These are phyloP conservation scores for Euborellia annulipes DNA, from an alignment of 1,140 invertebrate genomes.

Conservation along the genomic window DNA sequence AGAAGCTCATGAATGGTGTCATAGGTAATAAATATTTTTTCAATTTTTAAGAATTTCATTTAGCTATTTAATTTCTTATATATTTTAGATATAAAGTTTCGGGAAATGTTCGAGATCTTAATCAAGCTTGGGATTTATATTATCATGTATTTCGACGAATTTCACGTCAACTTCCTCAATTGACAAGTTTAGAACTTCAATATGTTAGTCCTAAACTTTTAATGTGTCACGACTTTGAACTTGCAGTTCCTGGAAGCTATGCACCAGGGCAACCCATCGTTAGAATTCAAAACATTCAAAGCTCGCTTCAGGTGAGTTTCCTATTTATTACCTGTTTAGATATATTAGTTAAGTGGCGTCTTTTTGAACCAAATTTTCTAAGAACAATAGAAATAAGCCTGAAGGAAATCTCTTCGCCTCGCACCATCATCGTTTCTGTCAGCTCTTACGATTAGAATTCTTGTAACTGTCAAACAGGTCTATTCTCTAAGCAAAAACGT, in stretches of 20 bases:
- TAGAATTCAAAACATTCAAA: conserved; percentile 76
- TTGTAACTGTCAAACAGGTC: too few relatives aligned
- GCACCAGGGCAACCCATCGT: conserved; percentile 74
- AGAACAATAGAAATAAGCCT: too few relatives aligned
- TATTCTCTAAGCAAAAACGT: too few relatives aligned
- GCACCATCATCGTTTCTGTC: too few relatives aligned
- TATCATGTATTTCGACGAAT: conserved; percentile 96
- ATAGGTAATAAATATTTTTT: conserved; percentile 53
- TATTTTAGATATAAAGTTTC: conserved; percentile 37
- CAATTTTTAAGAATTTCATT: conserved; percentile 13
- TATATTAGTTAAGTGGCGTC: too few relatives aligned
- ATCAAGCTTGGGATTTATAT: conserved; percentile 97
- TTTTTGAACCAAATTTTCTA: too few relatives aligned
- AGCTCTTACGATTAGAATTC: too few relatives aligned
- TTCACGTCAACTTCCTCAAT: conserved; percentile 78
- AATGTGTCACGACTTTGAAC: conserved; percentile 74
- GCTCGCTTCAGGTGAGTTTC: conserved; percentile 56
- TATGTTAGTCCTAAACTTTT: conserved; percentile 90
- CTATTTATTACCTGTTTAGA: too few relatives aligned
- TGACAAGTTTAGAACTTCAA: conserved; percentile 78
- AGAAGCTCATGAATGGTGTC: conserved; percentile 91
- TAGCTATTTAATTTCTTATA: too few relatives aligned
- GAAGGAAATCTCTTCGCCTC: too few relatives aligned
- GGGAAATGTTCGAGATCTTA: conserved; percentile 76
- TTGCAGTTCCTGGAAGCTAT: conserved; percentile 93